These are phyloP conservation scores for Rapana venosa DNA, from an alignment of 2,888 invertebrate species.

Conservation along the genomic window DNA sequence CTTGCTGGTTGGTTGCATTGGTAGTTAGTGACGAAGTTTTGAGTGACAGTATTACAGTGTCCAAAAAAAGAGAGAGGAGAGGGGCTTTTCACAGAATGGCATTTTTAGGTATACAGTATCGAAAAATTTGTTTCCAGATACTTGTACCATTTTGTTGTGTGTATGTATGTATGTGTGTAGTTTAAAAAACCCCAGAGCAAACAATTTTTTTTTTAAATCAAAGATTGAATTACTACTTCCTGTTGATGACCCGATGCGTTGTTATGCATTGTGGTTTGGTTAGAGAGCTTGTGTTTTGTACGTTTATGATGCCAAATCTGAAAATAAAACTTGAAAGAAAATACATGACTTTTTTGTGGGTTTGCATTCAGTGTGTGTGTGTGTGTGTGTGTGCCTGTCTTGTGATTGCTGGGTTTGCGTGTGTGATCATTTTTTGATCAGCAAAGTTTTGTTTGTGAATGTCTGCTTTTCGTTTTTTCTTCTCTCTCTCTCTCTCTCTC, in stretches of 20 bases:
- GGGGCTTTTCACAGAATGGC: not conserved
- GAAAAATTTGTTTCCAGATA: slow-evolving; percentile 4
- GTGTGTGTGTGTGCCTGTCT: not conserved
- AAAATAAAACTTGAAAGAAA: not conserved
- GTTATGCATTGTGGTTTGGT: not conserved
- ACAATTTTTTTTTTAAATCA: not conserved
- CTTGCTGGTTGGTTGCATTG: not conserved
- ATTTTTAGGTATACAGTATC: not conserved
- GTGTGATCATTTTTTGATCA: not conserved
- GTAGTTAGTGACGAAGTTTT: not conserved
- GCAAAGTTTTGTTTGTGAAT: not conserved
- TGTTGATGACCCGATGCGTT: not conserved
- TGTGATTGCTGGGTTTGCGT: not conserved
- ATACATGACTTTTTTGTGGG: not conserved
- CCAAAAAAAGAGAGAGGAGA: not conserved
- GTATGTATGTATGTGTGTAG: not conserved
- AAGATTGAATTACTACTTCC: not conserved
- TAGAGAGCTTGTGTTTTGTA: not conserved
- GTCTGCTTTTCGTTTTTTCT: not conserved
- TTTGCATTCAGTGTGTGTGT: not conserved
- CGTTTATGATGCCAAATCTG: not conserved
- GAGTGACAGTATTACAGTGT: slow-evolving; percentile 5
- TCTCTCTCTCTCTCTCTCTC: not conserved
- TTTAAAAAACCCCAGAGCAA: not conserved
- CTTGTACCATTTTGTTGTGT: not conserved